Evolutionary conservation across 2,888 invertebrate species (phyloP).

Genomic region (Amblyjoppa fuscipennis): DNA sequence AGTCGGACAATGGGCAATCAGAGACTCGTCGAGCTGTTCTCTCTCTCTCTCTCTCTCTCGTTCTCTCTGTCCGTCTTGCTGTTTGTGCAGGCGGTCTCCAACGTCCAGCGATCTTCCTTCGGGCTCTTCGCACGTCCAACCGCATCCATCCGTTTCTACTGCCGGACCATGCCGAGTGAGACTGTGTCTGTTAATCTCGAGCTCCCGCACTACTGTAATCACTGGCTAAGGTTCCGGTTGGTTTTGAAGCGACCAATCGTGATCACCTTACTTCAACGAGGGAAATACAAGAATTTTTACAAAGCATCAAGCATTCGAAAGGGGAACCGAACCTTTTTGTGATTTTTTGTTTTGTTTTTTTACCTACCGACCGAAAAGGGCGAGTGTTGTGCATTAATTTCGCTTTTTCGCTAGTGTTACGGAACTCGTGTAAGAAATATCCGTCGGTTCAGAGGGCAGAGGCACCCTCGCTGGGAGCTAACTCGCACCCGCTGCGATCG

Average conservation of each 20-base stretch:
- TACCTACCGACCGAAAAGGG: neutral
- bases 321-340: neutral
- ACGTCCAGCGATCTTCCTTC: constrained; percentile 52
- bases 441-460: constrained; percentile 76
- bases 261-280: constrained; percentile 14
- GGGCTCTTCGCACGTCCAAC: constrained; percentile 54
- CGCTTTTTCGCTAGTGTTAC: neutral
- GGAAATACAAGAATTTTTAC: constrained; percentile 2
- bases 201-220: constrained; percentile 37
- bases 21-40: constrained; percentile 77
- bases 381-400: neutral
- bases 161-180: constrained; percentile 38
- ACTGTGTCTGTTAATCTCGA: constrained; percentile 8
- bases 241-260: constrained; percentile 12
- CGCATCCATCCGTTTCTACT: constrained; percentile 73
- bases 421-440: constrained; percentile 22
- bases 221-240: constrained; percentile 14
- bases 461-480: constrained; percentile 81
- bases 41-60: constrained; percentile 72
- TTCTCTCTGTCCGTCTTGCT: constrained; percentile 1
- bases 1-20: constrained; percentile 84
- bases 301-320: neutral
- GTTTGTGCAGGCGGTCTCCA: constrained; percentile 26
- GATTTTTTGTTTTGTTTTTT: neutral
- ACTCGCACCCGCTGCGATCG: constrained; percentile 82